Percentiles rank a stretch among this genome's conserved stretches.
phyloP scores from a whole-genome alignment of 2,888 invertebrate genomes.

The Xanthorhoe spadicearia region DNA sequence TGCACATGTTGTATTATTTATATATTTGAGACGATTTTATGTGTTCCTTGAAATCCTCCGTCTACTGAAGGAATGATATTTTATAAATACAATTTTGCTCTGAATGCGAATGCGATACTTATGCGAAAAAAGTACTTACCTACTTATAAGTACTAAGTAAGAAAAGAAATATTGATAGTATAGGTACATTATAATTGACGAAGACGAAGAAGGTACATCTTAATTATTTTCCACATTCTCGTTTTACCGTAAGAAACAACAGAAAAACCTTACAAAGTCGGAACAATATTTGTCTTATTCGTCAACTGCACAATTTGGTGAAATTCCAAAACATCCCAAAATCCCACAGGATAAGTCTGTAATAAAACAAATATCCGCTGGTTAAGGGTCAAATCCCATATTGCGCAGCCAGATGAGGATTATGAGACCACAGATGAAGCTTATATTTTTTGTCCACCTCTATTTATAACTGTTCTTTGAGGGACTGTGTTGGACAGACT shows the following conservation, averaged over 20 bases:
- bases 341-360: conserved; percentile 72
- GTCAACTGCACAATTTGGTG: conserved; percentile 6
- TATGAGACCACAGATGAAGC: conserved; percentile 62
- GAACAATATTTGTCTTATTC: not conserved
- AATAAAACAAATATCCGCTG: conserved; percentile 81
- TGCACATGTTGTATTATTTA: too few species aligned
- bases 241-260: not conserved
- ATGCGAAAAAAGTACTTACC: too few species aligned
- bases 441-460: conserved; percentile 75
- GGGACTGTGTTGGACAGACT: conserved; percentile 16
- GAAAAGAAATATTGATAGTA: too few species aligned
- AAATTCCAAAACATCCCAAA: conserved; percentile 46
- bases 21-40: too few species aligned
- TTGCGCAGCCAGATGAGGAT: conserved; percentile 78
- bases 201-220: too few species aligned
- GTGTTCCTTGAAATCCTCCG: too few species aligned
- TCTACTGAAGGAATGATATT: too few species aligned
- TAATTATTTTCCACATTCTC: too few species aligned
- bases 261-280: not conserved
- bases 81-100: too few species aligned
- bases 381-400: conserved; percentile 82
- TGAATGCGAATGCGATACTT: too few species aligned
- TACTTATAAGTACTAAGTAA: too few species aligned
- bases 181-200: too few species aligned
- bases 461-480: conserved; percentile 72